Percentiles rank a stretch among this genome's conserved stretches.
Evolutionary conservation across 2,797 vertebrate genomes (phyloP).

Genomic region (Vultur gryphus): DNA sequence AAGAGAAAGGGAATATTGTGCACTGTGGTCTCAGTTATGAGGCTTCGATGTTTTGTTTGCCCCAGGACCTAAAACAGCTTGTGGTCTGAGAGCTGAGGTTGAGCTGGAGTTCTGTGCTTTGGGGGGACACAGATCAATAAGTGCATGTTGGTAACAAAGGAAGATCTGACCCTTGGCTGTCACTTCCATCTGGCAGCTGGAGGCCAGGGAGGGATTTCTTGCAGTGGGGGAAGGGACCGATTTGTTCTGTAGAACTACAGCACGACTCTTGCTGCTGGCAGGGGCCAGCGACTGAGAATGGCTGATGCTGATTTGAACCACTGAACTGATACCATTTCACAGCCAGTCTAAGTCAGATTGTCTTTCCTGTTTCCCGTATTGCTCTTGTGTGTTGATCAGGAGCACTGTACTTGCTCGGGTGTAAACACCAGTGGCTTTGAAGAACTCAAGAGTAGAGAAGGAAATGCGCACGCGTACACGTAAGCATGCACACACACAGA

Average conservation of each 20-base stretch:
- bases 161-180: not conserved
- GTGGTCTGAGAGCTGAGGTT: not conserved
- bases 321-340: not conserved
- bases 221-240: not conserved
- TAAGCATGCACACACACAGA: not conserved
- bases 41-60: not conserved
- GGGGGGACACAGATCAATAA: not conserved
- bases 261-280: fast-evolving
- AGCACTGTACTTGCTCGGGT: not conserved
- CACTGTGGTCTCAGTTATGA: not conserved
- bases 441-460: not conserved
- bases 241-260: not conserved
- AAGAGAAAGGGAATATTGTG: not conserved
- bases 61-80: not conserved
- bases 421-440: not conserved
- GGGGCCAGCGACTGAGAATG: fast-evolving
- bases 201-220: not conserved
- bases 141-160: not conserved
- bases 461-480: not conserved
- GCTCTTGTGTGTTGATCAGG: not conserved
- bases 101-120: not conserved
- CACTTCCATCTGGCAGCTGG: not conserved
- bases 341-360: not conserved
- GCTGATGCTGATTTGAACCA: not conserved
- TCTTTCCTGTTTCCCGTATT: not conserved